Base-by-base conservation (phyloP, 2,888 invertebrate genomes). In the Lithosia quadra region DNA sequence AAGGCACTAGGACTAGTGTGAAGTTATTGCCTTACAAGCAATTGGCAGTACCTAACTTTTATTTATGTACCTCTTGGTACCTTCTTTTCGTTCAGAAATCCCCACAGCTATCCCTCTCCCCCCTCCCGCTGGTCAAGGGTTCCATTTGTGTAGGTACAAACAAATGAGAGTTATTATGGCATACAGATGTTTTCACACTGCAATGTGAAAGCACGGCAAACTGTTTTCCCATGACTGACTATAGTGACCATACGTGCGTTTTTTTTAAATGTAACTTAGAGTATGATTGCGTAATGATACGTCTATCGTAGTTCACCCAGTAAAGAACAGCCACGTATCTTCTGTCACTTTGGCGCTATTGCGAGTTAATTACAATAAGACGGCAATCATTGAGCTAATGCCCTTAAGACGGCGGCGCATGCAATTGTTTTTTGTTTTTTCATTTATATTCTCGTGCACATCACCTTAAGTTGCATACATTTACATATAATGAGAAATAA, bases 361-460 rank as follows among this genome's bases (percentile, higher is more conserved):
- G 82, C 78, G 77, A 80, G 76, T 82, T 88, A 85, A 89, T 88
- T 88, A 86, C 83, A 84, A 86, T 86, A 83, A 85, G 80, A 80
- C 72, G 76, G 85, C 84, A 85, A 87, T 91, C 89, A 90, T 84
- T 79, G 86, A 86, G 88, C 86, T 77, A 79, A 81, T 80, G 72
- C 81, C 72, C 76, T 86, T 80, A 24, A 84, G 86, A 88, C 87
- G 86, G 81, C 72, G 76, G 81, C 72, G 76, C 85, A 87, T 86
- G 77, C 88, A 88, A 91, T 90, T 86, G 86, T 85, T 83, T 73
- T 79, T 77, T 73, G 85, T 84, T 85, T 83, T 73, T 79, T 77
- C 74, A 85, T 84, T 84, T 81, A 84, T 86, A 84, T 86, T 85
- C 84, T 83, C 79, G 83, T 82, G 81, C 81, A 74, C 69, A 74